phyloP scores from a whole-genome alignment of 1,140 invertebrate species.

The Brachionus calyciflorus region DNA sequence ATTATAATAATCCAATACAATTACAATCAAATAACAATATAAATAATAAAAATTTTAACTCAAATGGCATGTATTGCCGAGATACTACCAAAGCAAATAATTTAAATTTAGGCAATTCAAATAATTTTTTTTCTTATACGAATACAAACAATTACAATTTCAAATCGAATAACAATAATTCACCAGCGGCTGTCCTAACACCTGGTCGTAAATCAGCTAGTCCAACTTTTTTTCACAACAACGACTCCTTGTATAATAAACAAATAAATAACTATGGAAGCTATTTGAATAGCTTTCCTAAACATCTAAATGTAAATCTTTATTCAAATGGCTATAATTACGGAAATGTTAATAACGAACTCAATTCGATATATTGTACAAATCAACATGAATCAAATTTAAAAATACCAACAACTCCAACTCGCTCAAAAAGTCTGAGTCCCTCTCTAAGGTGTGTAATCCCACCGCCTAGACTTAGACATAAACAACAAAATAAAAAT shows the following conservation, averaged over 20 bases:
- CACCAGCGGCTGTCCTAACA: neutral
- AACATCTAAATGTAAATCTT: neutral
- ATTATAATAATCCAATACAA: slow-evolving; percentile 12
- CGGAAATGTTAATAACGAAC: neutral
- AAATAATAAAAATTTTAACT: neutral
- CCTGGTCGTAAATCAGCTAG: slow-evolving; percentile 42
- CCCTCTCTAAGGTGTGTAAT: slow-evolving; percentile 3
- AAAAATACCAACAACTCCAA: slow-evolving; percentile 27
- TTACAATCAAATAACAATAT: neutral
- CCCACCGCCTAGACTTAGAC: slow-evolving; percentile 11
- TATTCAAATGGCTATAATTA: neutral
- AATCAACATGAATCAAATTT: neutral
- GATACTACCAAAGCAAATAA: no score
- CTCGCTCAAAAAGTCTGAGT: slow-evolving; percentile 43
- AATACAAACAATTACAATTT: neutral
- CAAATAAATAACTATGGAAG: neutral
- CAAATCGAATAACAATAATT: neutral
- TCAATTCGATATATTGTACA: no score
- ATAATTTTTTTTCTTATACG: neutral
- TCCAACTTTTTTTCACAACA: slow-evolving; percentile 36
- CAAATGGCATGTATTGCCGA: neutral
- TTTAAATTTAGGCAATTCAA: neutral
- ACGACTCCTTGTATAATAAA: neutral
- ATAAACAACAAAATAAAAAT: slow-evolving; percentile 36
- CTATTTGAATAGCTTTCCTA: neutral